Evolutionary conservation across 2,888 invertebrate genomes (phyloP).

Genomic region (Camptogramma bilineatum): DNA sequence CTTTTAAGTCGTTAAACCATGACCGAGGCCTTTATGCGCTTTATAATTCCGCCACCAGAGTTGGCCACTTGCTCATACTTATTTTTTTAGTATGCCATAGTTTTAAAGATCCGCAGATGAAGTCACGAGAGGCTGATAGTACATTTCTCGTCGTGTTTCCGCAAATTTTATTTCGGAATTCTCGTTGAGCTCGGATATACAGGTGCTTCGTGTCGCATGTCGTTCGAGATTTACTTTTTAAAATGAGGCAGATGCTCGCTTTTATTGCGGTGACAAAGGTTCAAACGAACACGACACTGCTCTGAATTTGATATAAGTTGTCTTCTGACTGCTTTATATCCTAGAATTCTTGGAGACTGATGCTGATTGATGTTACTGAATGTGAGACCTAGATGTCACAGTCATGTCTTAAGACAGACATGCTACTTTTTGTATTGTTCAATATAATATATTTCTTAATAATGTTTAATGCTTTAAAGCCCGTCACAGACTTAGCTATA

Average conservation of each 20-base stretch:
- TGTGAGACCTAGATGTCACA: too few species aligned
- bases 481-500: too few species aligned
- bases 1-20: too few species aligned
- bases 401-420: too few species aligned
- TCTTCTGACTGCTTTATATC: not conserved
- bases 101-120: not conserved
- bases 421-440: too few species aligned
- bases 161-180: conserved; percentile 45
- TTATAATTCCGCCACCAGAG: too few species aligned
- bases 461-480: too few species aligned
- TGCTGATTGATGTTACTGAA: too few species aligned
- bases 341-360: too few species aligned
- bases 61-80: too few species aligned
- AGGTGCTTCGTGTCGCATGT: conserved; percentile 12
- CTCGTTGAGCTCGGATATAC: conserved; percentile 28
- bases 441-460: too few species aligned
- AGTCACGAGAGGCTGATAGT: not conserved
- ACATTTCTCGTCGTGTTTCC: conserved; percentile 32
- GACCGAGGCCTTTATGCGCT: too few species aligned
- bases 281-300: not conserved
- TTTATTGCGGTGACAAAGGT: conserved; percentile 4
- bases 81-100: not conserved
- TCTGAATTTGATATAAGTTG: not conserved
- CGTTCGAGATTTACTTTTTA: conserved; percentile 22
- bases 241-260: conserved; percentile 6